phyloP scores from a whole-genome alignment of 2,113 vertebrate species.

The Misgurnus anguillicaudatus region DNA sequence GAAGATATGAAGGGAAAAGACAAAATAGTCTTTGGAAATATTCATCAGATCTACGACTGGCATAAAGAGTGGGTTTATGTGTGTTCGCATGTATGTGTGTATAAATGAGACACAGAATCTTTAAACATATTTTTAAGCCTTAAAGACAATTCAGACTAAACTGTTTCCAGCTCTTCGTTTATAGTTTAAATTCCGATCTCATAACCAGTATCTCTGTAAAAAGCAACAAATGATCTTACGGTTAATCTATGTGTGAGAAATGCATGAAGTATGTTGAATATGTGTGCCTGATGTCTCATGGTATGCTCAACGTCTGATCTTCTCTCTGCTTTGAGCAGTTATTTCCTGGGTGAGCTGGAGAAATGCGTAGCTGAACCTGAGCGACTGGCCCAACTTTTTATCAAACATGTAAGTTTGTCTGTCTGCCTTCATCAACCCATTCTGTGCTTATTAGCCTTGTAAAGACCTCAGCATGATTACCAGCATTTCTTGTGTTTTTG shows the following conservation, averaged over 20 bases:
- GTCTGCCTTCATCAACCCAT: not conserved
- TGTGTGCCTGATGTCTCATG: conserved; percentile 12
- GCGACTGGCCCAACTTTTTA: conserved; percentile 88
- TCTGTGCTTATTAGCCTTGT: not conserved
- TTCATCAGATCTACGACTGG: conserved; percentile 94
- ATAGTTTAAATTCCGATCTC: not conserved
- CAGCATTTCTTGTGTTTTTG: too few species aligned
- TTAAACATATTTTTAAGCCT: not conserved
- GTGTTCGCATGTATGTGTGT: not conserved
- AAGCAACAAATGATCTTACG: conserved; percentile 1
- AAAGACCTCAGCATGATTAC: too few species aligned
- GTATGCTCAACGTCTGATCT: conserved; percentile 13
- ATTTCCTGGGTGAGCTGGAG: conserved; percentile 88
- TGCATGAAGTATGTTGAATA: not conserved
- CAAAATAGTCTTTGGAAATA: conserved; percentile 92
- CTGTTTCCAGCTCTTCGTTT: not conserved
- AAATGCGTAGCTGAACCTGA: conserved; percentile 86
- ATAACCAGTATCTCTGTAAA: not conserved
- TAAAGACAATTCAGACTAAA: not conserved
- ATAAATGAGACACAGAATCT: not conserved
- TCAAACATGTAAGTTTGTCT: conserved; percentile 85
- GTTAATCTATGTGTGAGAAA: not conserved
- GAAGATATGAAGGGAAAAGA: conserved; percentile 91
- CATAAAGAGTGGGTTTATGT: conserved; percentile 85
- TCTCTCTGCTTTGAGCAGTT: conserved; percentile 68